A percentile compares a stretch with the other conserved stretches of the same genome.
Evolutionary conservation across 1,140 invertebrate species (phyloP).

Genomic region (Caerostris darwini): DNA sequence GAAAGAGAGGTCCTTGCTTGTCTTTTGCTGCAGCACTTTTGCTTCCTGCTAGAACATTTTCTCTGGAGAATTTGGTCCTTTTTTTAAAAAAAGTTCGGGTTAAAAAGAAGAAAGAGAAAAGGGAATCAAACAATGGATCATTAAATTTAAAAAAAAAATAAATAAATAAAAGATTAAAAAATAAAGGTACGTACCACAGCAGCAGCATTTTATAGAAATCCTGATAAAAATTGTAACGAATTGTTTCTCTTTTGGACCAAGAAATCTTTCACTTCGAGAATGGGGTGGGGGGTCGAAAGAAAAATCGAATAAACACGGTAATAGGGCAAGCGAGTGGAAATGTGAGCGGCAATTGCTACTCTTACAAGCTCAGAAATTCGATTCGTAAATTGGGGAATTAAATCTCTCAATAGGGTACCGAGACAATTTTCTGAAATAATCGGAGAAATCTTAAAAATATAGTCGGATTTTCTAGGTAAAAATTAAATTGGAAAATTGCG

Average conservation of each 20-base stretch:
- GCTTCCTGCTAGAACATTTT: neutral
- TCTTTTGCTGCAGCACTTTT: neutral
- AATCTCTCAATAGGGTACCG: no score
- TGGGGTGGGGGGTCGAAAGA: neutral
- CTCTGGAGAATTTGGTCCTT: slow-evolving; percentile 19
- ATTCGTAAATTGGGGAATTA: no score
- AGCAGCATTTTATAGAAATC: neutral
- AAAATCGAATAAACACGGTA: neutral
- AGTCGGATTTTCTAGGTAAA: no score
- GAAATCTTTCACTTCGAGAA: neutral
- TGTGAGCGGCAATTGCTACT: neutral
- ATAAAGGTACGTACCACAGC: neutral
- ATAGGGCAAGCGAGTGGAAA: neutral
- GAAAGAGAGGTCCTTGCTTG: neutral
- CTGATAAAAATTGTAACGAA: neutral
- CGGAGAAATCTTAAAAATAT: no score
- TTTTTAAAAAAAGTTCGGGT: neutral
- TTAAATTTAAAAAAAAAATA: slow-evolving; percentile 34
- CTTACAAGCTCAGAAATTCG: neutral
- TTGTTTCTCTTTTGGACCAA: neutral
- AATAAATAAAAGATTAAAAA: neutral
- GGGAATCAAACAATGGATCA: slow-evolving; percentile 18
- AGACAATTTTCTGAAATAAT: no score
- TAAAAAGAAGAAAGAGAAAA: neutral
- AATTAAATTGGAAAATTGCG: no score